These are phyloP conservation scores for Gymnobelideus leadbeateri DNA, from an alignment of 2,113 vertebrate genomes.

Conservation along the genomic window DNA sequence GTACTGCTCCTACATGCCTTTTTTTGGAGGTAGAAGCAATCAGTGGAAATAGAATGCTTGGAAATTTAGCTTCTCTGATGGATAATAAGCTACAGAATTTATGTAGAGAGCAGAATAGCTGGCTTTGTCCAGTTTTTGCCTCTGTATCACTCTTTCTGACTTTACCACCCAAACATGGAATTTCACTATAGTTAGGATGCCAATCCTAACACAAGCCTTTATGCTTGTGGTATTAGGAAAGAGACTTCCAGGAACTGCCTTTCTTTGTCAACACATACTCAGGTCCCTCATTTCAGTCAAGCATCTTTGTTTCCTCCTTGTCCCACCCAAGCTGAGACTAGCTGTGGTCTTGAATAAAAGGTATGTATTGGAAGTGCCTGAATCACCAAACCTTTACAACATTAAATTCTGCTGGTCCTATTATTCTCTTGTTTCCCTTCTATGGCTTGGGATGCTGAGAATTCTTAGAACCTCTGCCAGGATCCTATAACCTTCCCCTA, in stretches of 20 bases:
- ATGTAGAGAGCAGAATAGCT: neutral
- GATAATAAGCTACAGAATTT: neutral
- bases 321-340: neutral
- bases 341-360: neutral
- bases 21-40: neutral
- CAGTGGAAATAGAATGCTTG: neutral
- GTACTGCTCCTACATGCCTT: neutral
- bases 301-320: no score
- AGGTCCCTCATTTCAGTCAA: neutral
- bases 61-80: neutral
- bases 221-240: neutral
- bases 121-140: neutral
- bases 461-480: neutral
- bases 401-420: neutral
- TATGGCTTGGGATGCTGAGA: neutral
- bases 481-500: neutral
- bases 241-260: neutral
- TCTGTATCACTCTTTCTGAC: neutral
- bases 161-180: neutral
- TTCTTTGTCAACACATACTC: neutral
- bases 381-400: neutral
- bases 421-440: neutral
- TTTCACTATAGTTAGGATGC: neutral
- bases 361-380: neutral
- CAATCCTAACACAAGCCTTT: neutral